These are phyloP conservation scores for Schizopygopsis malacanthus DNA, from an alignment of 2,797 vertebrate genomes.

Conservation along the genomic window DNA sequence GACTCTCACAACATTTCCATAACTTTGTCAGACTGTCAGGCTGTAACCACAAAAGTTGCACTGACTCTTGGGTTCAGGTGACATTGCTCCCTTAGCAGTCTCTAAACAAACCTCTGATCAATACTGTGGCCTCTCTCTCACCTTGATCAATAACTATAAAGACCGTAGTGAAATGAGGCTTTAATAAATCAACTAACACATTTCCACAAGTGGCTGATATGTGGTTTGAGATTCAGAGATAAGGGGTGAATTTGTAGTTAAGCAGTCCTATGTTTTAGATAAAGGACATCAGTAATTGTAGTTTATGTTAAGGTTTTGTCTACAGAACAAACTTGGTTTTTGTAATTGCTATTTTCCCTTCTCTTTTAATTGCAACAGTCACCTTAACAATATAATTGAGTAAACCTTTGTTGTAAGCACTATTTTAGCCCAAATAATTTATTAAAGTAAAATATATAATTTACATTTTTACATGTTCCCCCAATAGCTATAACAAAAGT, in stretches of 20 bases:
- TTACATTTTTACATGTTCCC: not conserved
- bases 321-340: not conserved
- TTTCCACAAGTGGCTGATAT: constrained; percentile 17
- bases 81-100: constrained; percentile 57
- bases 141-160: constrained; percentile 61
- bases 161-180: constrained; percentile 40
- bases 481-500: not conserved
- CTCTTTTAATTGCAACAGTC: not conserved
- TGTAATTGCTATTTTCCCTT: not conserved
- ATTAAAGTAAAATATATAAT: not conserved
- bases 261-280: not conserved
- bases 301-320: not conserved
- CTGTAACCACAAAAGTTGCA: constrained; percentile 47
- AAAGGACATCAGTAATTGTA: not conserved
- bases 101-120: constrained; percentile 59
- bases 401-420: not conserved
- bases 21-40: constrained; percentile 47
- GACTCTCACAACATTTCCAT: constrained; percentile 23
- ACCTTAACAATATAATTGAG: not conserved
- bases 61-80: constrained; percentile 47
- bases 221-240: not conserved
- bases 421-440: not conserved
- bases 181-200: constrained; percentile 51
- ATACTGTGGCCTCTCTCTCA: constrained; percentile 52
- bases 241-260: not conserved